Evolutionary conservation across 2,797 vertebrate species (phyloP).

Genomic region (Melanotaenia boesemani): DNA sequence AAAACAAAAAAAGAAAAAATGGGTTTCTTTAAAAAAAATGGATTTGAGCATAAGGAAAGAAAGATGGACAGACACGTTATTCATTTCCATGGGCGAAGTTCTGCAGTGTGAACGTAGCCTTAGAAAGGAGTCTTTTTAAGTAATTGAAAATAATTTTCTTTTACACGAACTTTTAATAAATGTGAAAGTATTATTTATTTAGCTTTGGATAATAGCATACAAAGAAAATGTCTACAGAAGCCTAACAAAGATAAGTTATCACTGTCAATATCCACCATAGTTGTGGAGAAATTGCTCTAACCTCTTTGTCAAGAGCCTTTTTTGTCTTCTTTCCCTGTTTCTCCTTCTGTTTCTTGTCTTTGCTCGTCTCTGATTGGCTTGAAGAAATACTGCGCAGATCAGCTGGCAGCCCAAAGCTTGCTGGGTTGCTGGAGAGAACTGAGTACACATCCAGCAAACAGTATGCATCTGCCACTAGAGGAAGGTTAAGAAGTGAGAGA

Average conservation of each 20-base stretch:
- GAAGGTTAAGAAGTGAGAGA: conserved; percentile 21
- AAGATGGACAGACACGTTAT: too few relatives aligned
- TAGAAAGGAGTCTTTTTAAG: too few relatives aligned
- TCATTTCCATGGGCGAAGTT: too few relatives aligned
- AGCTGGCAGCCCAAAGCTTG: conserved; percentile 76
- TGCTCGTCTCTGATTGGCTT: conserved; percentile 44
- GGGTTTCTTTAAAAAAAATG: too few relatives aligned
- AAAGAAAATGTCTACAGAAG: neutral
- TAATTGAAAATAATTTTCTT: neutral
- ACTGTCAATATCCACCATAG: neutral
- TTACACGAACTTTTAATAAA: neutral
- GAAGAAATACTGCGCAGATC: conserved; percentile 68
- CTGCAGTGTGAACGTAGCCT: too few relatives aligned
- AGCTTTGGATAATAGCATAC: neutral
- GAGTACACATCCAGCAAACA: conserved; percentile 89
- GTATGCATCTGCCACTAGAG: conserved; percentile 87
- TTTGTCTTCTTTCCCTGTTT: conserved; percentile 64
- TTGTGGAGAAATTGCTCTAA: conserved; percentile 27
- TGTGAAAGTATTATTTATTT: neutral
- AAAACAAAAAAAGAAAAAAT: too few relatives aligned
- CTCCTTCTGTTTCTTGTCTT: conserved; percentile 65
- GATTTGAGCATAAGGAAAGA: too few relatives aligned
- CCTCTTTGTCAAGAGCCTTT: conserved; percentile 43
- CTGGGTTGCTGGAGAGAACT: conserved; percentile 77
- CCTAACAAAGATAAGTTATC: conserved; percentile 6